Evolutionary conservation across 2,888 invertebrate genomes (phyloP), one percentile per base, ranked within the genome.

Genomic region (Bellardia pandia): DNA sequence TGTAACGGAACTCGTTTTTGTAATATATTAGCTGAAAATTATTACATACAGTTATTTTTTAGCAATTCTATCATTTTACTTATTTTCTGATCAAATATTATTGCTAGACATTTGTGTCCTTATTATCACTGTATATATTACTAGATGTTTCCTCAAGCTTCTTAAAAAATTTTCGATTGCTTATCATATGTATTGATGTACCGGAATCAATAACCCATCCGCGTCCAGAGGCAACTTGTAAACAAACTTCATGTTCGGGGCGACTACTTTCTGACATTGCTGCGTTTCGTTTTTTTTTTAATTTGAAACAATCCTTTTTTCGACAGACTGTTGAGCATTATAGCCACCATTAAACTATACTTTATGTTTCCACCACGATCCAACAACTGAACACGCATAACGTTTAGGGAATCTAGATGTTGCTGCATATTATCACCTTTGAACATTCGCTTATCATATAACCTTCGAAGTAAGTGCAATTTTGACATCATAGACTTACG

Each of bases 171-270:
- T 13, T 8, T 37, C 56, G 40, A 71, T 71, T 56, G 9, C 51
- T 71, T 16, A 45, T 45, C 66, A 66, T 66, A 23, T 66, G 66
- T 9, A 66, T 23, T 45, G 66, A 66, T 66, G 66, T 45, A 66
- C 45, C 66, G 13, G 13, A 72, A 72, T 72, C 40, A 72, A 72
- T 72, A 16, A 72, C 56, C 33, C 53, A 56, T 23, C 69, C 51
- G 33, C 37, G 62, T 9, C 30, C 51, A 69, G 51, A 3, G 45
- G 33, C 51, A 51, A 69, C 51, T 51, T 33, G 51, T 9, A 69
- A 51, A 33, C 69, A 48, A 68, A 68, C 3, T 48, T 45, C 30
- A 23, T 23, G 23, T 45, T 23, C 3, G 8, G 2, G 0, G 40
- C 2, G 3, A 69, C 13, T 1, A 48, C 11, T 13, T 71, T 40